These are phyloP conservation scores for Tinea trinotella DNA, from an alignment of 2,888 invertebrate genomes.

Conservation along the genomic window DNA sequence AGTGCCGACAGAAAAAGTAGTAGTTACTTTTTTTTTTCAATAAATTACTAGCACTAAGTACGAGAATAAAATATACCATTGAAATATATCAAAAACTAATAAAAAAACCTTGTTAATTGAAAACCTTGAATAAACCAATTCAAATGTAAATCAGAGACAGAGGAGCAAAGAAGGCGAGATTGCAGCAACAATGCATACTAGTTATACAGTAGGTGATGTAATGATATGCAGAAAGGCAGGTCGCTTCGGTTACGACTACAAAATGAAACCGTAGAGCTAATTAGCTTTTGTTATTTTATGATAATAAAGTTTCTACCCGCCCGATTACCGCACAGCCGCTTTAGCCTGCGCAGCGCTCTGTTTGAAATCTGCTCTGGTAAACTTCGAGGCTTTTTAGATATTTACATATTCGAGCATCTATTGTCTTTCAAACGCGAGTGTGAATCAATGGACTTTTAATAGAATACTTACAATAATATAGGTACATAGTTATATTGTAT, in stretches of 20 bases:
- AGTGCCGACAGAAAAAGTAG: no score
- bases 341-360: neutral
- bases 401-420: constrained; percentile 14
- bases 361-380: constrained; percentile 5
- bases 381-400: constrained; percentile 7
- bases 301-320: constrained; percentile 50
- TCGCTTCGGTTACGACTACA: constrained; percentile 19
- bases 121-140: no score
- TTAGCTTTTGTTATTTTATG: constrained; percentile 69
- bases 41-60: no score
- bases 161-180: no score
- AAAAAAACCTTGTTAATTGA: no score
- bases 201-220: constrained; percentile 17
- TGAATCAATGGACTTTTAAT: neutral
- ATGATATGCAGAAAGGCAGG: constrained; percentile 21
- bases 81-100: no score
- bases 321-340: constrained; percentile 32
- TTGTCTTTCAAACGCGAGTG: constrained; percentile 2
- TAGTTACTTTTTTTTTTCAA: no score
- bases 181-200: neutral
- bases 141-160: no score
- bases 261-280: constrained; percentile 34
- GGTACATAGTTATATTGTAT: no score
- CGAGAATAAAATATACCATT: no score
- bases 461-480: no score